Base-by-base conservation (phyloP, 1,140 invertebrate genomes). In the Bombyx mori region DNA sequence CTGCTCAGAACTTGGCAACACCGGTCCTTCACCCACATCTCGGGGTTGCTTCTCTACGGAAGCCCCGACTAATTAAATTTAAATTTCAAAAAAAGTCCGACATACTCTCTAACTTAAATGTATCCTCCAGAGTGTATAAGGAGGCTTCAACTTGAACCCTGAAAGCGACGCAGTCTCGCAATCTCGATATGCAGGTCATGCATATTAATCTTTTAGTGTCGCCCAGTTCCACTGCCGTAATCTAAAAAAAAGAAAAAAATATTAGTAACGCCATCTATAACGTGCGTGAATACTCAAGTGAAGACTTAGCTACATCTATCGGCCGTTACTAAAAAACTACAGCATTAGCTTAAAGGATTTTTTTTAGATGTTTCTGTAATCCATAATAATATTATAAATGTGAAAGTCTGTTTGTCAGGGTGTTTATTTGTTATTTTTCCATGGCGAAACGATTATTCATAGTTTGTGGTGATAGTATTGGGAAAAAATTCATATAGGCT, bases 201-300 rank as follows among this genome's bases (percentile, higher is more conserved):
- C 81, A 84, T 35, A 84, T 81, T 3, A 81, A 52, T 0, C 70
- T 54, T 54, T 84, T 84, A 8, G 75, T 76, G 42, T 82, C 81
- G 7, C 78, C 79, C 1, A 82, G 56, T 7, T 75, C 65, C 6
- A 78, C 42, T 6, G 46, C 45, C 43, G 68, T 55, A 48, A 78
- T 67, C 75, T 78, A 71, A 44, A 56, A 61, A 62, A 54, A 47
- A 12, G n/a, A 54, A 18, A 22, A 18, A 9, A 9, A 18, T 8
- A 6, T 6, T 18, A 10, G 9, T 10, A 47, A 47, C 12, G 9
- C 45, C 45, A 10, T 9, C 9, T 10, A 47, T 47, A 8, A 4
- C 4, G 12, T 12, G 26, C 26, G 26, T 35, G 26, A 35, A 35
- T 35, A 35, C 2, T 35, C 4, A 3, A 5, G 26, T 5, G 26